A percentile compares a stretch with the other conserved stretches of the same genome.
Conservation (phyloP, 2,113 vertebrate genomes). For the pig (Sus scrofa) region T2T-Sscrofa CM000814.6:95898001-95898500, state of each 20-base stretch:
- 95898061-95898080: constrained; percentile 27
- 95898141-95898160: constrained; percentile 82
- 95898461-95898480: constrained; percentile 75
- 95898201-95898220: constrained; percentile 88
- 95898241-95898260: constrained; percentile 86
- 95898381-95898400: constrained; percentile 76
- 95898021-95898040: neutral
- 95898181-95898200: constrained; percentile 84
- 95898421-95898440: constrained; percentile 71
- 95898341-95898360: constrained; percentile 78
- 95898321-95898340: constrained; percentile 80
- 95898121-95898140: constrained; percentile 75
- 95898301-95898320: constrained; percentile 86
- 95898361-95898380: constrained; percentile 7
- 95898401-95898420: constrained; percentile 28
- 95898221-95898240: constrained; percentile 87
- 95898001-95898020: neutral
- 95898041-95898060: neutral
- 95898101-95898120: constrained; percentile 74
- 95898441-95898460: constrained; percentile 70
- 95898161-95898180: constrained; percentile 78
- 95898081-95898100: neutral
- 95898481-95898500: constrained; percentile 42
- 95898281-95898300: constrained; percentile 86
- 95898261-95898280: constrained; percentile 86